Base-by-base conservation (phyloP, 2,888 invertebrate species). In the Cerceris rybyensis region DNA sequence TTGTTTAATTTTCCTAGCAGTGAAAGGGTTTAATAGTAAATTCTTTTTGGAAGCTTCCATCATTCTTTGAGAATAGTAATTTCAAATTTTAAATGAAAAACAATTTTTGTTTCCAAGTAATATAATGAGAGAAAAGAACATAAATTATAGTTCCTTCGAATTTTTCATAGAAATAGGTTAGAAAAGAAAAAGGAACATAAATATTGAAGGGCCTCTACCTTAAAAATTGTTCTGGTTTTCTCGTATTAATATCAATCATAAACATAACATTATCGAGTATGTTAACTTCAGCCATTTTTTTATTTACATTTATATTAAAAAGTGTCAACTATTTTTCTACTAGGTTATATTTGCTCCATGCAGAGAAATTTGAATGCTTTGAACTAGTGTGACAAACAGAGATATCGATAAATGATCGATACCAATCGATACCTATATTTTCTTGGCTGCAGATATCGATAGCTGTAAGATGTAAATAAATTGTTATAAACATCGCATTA, bases 171-270 rank as follows among this genome's bases (percentile, higher is more conserved):
- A 69, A 64, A 46, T 43, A 79, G 60, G 59, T 78, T 80, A 75
- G 16, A 16, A 60, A 13, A 41, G 28, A 42, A 55, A 42, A 46
- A 59, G 14, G 14, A 43, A 63, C 7, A n/a, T 52, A 64, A 42
- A 28, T 28, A 11, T 7, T 9, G 5, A 11, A 13, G 57, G 11
- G 61, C 39, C 83, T 59, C 86, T 84, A 92, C 93, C 89, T 91
- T 50, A 92, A 80, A 86, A 92, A 93, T 74, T 90, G 83, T 78
- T 91, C 91, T 0, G 90, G 86, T 66, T 90, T 90, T 41, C 88
- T 87, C 16, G 92, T 91, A 60, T 87, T 80, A 57, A 41, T 78
- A 28, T 90, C 86, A 39, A 93, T 68, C 0, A 70, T 71, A 14
- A 82, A 72, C 65, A 88, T 69, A 59, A 89, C 71, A 61, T 77